Evolutionary conservation across 2,113 vertebrate species (phyloP), one percentile per base, ranked within the genome.

Genomic region (Anas platyrhynchos): DNA sequence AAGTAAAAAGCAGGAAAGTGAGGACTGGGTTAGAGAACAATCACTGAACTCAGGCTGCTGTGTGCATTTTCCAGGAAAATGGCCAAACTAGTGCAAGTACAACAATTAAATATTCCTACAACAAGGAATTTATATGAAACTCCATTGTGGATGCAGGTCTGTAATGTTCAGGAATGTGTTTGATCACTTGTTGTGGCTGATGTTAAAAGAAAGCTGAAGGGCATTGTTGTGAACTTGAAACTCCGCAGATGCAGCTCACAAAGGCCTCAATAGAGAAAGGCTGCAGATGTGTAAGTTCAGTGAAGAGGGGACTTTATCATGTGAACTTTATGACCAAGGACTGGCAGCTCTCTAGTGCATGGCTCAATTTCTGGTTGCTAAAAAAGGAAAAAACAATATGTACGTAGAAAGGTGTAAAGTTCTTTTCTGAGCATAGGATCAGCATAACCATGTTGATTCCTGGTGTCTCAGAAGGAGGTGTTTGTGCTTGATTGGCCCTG

Each of bases 1-100:
- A 88, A 74, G 61, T 81, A 79, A 52, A 91, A 88, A 92, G 74
- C 74, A 87, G 93, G 91, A 74, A 96, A 96, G 46, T 80, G 25
- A 46, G 11, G 62, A 77, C 87, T 61, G 58, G 29, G 32, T 80
- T 95, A 81, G 61, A 82, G 65, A 90, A 72, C 46, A 95, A 48
- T 90, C 16, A 20, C 26, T 82, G 67, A 66, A 16, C 11, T 22
- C 34, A 50, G 38, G 61, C 10, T 73, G 34, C 7, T 21, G 16
- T 21, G 16, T 62, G 4, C 41, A 10, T 56, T 52, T 73, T 85
- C 21, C 56, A 83, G 54, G 46, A 56, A 91, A 89, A 48, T 29
- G 11, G 22, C 5, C 18, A 23, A 15, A 18, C 3, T 62, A 23
- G 7, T 29, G 0, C 26, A 56, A 52, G 4, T 34, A 55, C 7